phyloP scores from a whole-genome alignment of 1,140 invertebrate genomes.

The Colletes latitarsis region DNA sequence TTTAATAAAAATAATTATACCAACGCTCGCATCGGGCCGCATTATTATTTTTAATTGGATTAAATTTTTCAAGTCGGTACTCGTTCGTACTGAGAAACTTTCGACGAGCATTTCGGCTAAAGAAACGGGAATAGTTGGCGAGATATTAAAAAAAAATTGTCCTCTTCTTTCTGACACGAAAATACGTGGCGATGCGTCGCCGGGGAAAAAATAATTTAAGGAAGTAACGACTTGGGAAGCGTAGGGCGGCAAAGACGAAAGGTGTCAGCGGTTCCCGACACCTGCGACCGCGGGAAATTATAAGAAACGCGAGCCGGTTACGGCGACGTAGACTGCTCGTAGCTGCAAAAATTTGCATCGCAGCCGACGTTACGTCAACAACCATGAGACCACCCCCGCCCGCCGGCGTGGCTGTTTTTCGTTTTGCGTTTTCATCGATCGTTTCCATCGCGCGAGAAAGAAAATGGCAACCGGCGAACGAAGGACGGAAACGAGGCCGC shows the following conservation, averaged over 20 bases:
- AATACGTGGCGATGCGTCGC: neutral
- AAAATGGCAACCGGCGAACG: neutral
- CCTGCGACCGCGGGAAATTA: neutral
- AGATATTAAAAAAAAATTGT: no score
- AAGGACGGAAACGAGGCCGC: neutral
- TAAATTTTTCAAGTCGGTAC: no score
- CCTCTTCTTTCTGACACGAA: neutral
- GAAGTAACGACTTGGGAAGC: neutral
- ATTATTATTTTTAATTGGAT: no score
- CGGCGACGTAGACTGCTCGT: neutral
- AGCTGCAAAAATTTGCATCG: constrained; percentile 8
- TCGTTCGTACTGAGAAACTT: no score
- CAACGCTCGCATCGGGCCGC: no score
- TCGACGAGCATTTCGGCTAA: no score
- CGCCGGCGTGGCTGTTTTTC: neutral
- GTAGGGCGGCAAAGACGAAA: neutral
- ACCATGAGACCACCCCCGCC: neutral
- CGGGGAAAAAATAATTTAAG: neutral
- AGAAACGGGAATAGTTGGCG: no score
- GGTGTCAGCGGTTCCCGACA: neutral
- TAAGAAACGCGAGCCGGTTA: neutral
- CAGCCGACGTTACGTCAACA: neutral
- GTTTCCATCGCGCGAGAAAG: neutral
- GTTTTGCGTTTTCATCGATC: neutral
- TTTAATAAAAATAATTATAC: no score